A percentile compares a stretch with the other conserved stretches of the same genome.
phyloP scores from a whole-genome alignment of 2,797 vertebrate genomes.

The Linurgus olivaceus region DNA sequence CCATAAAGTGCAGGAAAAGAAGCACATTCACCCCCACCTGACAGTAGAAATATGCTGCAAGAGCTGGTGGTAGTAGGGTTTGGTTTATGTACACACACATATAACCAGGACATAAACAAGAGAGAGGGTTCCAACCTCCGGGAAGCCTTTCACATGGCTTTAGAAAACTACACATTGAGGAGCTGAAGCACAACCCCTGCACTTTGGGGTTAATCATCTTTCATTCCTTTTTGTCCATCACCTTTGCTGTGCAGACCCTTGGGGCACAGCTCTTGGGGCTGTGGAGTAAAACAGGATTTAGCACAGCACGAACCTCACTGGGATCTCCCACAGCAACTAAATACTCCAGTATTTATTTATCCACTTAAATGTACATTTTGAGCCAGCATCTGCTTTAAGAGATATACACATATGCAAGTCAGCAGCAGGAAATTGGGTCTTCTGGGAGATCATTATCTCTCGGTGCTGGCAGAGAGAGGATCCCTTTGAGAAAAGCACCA shows the following conservation, averaged over 20 bases:
- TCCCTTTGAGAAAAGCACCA: background rate
- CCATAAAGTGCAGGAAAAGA: background rate
- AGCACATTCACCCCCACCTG: background rate
- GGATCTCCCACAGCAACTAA: background rate
- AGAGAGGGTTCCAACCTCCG: background rate
- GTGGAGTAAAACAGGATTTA: background rate
- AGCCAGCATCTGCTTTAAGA: constrained; percentile 4
- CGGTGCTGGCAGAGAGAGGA: background rate
- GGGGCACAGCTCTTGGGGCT: background rate
- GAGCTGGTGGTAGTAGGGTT: background rate
- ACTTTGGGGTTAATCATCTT: background rate
- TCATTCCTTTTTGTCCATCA: background rate
- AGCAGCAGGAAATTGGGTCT: background rate
- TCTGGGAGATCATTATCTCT: background rate
- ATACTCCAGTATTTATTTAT: background rate
- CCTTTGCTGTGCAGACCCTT: background rate
- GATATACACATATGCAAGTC: background rate
- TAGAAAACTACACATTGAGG: background rate
- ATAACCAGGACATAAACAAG: background rate
- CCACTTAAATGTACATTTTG: background rate
- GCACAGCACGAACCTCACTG: background rate
- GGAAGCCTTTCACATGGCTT: background rate
- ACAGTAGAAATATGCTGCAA: background rate
- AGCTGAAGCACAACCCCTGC: background rate
- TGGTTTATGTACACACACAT: rapidly evolving